These are phyloP conservation scores for Selenia dentaria DNA, from an alignment of 2,888 invertebrate species.

Conservation along the genomic window DNA sequence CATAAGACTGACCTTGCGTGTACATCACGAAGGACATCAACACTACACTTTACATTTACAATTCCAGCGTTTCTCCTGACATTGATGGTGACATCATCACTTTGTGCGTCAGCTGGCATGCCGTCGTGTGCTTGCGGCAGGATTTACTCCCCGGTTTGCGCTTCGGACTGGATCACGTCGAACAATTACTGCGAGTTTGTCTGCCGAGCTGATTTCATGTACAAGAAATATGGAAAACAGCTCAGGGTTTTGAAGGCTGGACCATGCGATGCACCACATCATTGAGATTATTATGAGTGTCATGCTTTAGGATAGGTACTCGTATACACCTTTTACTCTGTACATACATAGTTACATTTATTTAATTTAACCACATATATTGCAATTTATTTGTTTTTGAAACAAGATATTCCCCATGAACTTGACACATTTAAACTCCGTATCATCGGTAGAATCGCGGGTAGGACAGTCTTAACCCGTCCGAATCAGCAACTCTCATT, in stretches of 20 bases:
- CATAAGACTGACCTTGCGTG: too few relatives aligned
- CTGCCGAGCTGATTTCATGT: slow-evolving; percentile 47
- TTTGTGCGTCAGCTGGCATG: slow-evolving; percentile 13
- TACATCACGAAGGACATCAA: neutral
- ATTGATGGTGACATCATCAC: slow-evolving; percentile 34
- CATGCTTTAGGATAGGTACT: neutral
- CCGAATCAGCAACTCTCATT: too few relatives aligned
- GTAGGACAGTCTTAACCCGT: too few relatives aligned
- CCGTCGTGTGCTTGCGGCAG: slow-evolving; percentile 62
- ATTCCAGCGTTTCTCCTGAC: slow-evolving; percentile 50
- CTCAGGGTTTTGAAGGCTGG: slow-evolving; percentile 34
- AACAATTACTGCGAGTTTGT: slow-evolving; percentile 67
- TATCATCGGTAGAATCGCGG: too few relatives aligned
- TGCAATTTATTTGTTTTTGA: too few relatives aligned
- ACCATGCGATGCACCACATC: slow-evolving; percentile 35
- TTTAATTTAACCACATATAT: too few relatives aligned
- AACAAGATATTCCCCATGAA: too few relatives aligned
- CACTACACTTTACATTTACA: neutral
- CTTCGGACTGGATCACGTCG: slow-evolving; percentile 58
- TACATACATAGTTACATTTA: too few relatives aligned
- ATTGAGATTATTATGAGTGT: slow-evolving; percentile 4
- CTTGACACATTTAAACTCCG: too few relatives aligned
- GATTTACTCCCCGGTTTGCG: slow-evolving; percentile 72
- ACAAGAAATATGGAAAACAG: slow-evolving; percentile 16
- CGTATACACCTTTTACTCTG: too few relatives aligned